These are phyloP conservation scores for Trachythela sp. DNA, from an alignment of 64 coral and sea anemone genomes.

Conservation along the genomic window DNA sequence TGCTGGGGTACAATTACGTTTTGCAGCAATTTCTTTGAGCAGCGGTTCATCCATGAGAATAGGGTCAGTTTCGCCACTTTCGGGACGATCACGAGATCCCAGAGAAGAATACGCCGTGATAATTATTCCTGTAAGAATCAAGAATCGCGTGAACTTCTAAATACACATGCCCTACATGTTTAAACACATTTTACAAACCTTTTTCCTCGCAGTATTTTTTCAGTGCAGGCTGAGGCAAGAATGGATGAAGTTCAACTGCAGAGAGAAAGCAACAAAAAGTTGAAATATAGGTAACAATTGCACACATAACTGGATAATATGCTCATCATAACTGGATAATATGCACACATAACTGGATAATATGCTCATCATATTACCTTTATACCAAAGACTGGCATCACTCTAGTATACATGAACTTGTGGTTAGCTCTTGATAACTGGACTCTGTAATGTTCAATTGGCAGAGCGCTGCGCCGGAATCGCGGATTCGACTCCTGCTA, in stretches of 20 bases:
- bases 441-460: too few species aligned
- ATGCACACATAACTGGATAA: too few species aligned
- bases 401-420: too few species aligned
- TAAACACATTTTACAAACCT: conserved; percentile 27
- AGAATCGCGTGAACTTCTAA: too few species aligned
- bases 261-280: not conserved
- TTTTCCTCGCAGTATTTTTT: conserved; percentile 38
- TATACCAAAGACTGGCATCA: too few species aligned
- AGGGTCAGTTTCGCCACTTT: not conserved
- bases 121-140: conserved; percentile 47
- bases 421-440: too few species aligned
- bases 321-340: too few species aligned
- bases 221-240: conserved; percentile 45
- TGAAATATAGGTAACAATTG: not conserved
- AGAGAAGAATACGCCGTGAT: conserved; percentile 59
- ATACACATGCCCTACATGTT: too few species aligned
- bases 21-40: conserved; percentile 51
- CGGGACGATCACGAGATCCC: conserved; percentile 46
- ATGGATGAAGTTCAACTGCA: conserved; percentile 74
- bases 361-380: too few species aligned
- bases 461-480: too few species aligned
- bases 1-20: conserved; percentile 44
- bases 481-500: too few species aligned
- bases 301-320: too few species aligned
- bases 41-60: conserved; percentile 53